Percentiles rank a stretch among this genome's conserved stretches.
Conservation (phyloP, 2,888 invertebrate genomes). For the Auanema freiburgensis region DNA sequence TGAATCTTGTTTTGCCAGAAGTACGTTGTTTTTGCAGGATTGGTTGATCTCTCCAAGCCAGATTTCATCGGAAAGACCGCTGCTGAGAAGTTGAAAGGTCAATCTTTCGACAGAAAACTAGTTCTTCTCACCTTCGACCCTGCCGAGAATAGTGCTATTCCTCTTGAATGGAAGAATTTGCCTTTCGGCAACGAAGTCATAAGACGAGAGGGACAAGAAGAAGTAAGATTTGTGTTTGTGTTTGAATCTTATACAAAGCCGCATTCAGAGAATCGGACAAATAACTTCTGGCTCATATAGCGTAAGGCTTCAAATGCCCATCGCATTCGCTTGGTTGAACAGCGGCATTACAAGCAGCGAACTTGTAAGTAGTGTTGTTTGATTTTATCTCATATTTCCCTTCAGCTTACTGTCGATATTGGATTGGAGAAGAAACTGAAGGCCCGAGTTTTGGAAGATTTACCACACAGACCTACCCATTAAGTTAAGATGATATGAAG, state of each 20-base stretch:
- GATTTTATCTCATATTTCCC: neutral
- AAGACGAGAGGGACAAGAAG: constrained; percentile 44
- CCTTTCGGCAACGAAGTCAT: constrained; percentile 47
- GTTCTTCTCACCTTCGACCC: constrained; percentile 42
- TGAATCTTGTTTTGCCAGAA: neutral
- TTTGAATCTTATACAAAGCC: neutral
- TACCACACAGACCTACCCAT: constrained; percentile 42
- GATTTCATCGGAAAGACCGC: constrained; percentile 55
- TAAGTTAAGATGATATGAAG: constrained; percentile 12
- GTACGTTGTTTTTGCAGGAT: constrained; percentile 9
- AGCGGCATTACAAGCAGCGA: constrained; percentile 36
- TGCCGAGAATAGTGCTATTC: constrained; percentile 28
- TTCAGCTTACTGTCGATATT: constrained; percentile 54
- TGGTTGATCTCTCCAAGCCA: constrained; percentile 39
- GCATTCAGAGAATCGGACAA: constrained; percentile 66
- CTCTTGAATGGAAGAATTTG: constrained; percentile 28
- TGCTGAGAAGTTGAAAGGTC: constrained; percentile 65
- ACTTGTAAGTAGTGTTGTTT: constrained; percentile 12
- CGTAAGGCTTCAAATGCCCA: constrained; percentile 62
- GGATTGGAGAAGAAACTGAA: constrained; percentile 37
- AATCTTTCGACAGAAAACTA: constrained; percentile 36
- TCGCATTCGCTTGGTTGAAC: constrained; percentile 68
- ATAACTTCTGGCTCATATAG: constrained; percentile 67
- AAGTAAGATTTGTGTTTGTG: constrained; percentile 37
- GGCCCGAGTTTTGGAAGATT: constrained; percentile 37